Base-by-base conservation (phyloP, 2,888 invertebrate species). In the Halictus ligatus region DNA sequence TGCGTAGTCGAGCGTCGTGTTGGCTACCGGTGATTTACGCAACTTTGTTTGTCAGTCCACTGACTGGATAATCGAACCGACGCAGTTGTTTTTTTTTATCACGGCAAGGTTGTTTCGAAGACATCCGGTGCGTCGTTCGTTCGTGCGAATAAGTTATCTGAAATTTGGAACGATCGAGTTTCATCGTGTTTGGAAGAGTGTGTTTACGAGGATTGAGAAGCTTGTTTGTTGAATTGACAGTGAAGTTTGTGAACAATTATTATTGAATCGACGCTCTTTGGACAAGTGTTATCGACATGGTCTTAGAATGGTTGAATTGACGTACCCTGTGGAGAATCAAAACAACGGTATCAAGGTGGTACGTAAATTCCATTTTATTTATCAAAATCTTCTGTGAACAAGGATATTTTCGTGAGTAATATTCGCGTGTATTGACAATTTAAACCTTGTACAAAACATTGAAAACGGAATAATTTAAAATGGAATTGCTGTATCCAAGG, bases 301-400 rank as follows among this genome's bases (percentile, higher is more conserved):
- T 76, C 12, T 18, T 77, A 80, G 64, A n/a, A 89, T 89, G 89
- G 89, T 89, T 12, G 88, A 89, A 50, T 43, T 89, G 84, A 90
- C 87, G 54, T 87, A 89, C 60, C 81, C 85, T 10, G 40, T 48
- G 15, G 83, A 80, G 25, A 48, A 60, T 48, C 81, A 83, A 48
- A 85, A 88, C 21, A 75, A 80, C 75, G 54, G 12, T 43, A 74
- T 86, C 81, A 90, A 89, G 84, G 85, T 85, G 90, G 90, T 90
- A 64, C 89, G 90, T 90, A 80, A n/a, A 80, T 54, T 50, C 13
- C 18, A 64, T 60, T 48, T 7, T 69, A 40, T 12, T 21, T 40
- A 40, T 8, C 8, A 18, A 4, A 69, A 69, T 21, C 12, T 35
- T 40, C 40, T 12, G 8, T 12, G 21, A 1, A 21, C 40, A 29